Evolutionary conservation across 64 coral and sea anemone species (phyloP), one percentile per base, ranked within the genome.

Genomic region (Pachyseris speciosa): DNA sequence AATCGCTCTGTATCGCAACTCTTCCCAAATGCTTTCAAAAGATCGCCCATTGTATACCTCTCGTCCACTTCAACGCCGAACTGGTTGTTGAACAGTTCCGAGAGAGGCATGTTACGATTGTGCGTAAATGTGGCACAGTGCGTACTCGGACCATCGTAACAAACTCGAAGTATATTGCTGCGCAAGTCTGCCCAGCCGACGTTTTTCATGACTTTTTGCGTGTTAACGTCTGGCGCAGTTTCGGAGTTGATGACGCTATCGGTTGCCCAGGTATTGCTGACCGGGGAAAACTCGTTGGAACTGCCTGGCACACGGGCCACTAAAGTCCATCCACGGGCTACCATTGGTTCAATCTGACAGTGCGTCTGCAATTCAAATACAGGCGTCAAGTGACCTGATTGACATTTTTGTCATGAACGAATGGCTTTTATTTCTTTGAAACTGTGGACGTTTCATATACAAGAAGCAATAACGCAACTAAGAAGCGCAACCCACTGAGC

Each of bases 1-100:
- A 98, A 83, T 15, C 95, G 91, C 11, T 31, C 34, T 12, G 66
- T 11, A 34, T 98, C 92, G 37, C 95, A 98, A 4, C 43, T 67
- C n/a, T 98, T 98, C 13, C 95, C 95, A 58, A 98, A 91, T 70
- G 84, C 87, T 74, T 90, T 94, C 7, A 68, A 29, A 7, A 98
- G 76, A 4, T 73, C 74, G 24, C 74, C 92, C 53, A 98, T 87
- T 42, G 86, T 91, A 32, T 94, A 91, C 22, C 80, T 90, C 66
- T 98, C 95, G 32, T 94, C 92, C 13, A 98, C 92, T 42, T 71
- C 40, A 19, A 98, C 92, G 9, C 95, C 95, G 74, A 98, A 98
- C 79, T 98, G 95, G 80, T 98, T 98, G 67, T 98, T 98, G 83
- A 98, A 98, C 36, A 98, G 53, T 58, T 98, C 95, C 28, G 92